phyloP scores from a whole-genome alignment of 2,797 vertebrate genomes.

The Acanthopagrus latus region DNA sequence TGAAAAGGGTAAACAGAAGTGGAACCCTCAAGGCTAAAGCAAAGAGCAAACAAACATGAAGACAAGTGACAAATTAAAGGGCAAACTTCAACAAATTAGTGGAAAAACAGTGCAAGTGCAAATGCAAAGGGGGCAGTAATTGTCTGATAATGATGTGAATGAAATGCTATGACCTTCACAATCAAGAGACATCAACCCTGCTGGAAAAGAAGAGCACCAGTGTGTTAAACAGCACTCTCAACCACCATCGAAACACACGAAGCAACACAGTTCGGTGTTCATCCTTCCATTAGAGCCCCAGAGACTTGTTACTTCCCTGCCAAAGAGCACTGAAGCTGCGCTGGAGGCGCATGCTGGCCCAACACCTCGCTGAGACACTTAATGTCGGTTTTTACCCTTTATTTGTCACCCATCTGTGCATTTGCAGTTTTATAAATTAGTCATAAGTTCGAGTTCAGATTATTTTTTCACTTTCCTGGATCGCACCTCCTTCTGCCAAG shows the following conservation, averaged over 20 bases:
- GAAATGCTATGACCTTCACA: background rate
- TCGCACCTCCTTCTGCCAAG: slow-evolving; percentile 23
- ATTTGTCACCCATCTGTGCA: slow-evolving; percentile 24
- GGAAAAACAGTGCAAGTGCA: background rate
- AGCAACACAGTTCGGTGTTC: background rate
- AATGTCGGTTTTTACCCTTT: background rate
- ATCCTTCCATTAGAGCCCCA: background rate
- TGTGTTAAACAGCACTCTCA: background rate
- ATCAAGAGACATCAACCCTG: no score
- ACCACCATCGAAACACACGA: background rate
- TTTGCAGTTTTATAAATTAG: slow-evolving; percentile 21
- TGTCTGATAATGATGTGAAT: background rate
- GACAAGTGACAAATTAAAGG: background rate
- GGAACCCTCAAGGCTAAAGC: background rate
- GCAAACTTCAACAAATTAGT: background rate
- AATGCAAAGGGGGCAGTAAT: background rate
- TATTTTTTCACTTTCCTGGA: slow-evolving; percentile 11
- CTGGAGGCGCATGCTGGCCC: background rate
- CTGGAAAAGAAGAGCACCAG: background rate
- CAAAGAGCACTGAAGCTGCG: background rate
- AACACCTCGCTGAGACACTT: background rate
- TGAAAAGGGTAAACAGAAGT: slow-evolving; percentile 23
- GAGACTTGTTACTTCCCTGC: background rate
- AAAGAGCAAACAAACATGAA: background rate
- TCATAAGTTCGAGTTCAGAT: slow-evolving; percentile 7